A percentile compares a stretch with the other conserved stretches of the same genome.
These are phyloP conservation scores for Nephotettix cincticeps DNA, from an alignment of 1,140 invertebrate genomes.

Conservation along the genomic window DNA sequence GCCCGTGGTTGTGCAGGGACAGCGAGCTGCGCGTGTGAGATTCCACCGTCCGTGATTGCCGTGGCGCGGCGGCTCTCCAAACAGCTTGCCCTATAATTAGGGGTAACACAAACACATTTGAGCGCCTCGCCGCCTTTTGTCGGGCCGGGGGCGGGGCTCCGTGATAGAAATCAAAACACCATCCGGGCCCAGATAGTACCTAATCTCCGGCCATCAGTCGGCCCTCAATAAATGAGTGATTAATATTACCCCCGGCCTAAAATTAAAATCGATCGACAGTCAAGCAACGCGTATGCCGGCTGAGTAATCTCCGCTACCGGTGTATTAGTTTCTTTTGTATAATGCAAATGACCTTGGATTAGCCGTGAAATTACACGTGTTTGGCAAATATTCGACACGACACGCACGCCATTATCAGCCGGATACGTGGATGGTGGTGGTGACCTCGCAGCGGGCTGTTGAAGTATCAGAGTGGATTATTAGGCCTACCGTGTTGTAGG, in stretches of 20 bases:
- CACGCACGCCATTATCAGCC: not conserved
- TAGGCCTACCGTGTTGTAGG: too few species aligned
- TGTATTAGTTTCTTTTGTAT: slow-evolving; percentile 4
- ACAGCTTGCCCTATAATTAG: slow-evolving; percentile 24
- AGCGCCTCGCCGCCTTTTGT: slow-evolving; percentile 15
- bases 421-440: too few species aligned
- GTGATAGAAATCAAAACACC: slow-evolving; percentile 28
- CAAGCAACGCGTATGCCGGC: not conserved
- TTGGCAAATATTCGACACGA: not conserved
- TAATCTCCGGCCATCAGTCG: slow-evolving; percentile 20
- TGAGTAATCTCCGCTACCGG: not conserved
- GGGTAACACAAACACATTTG: slow-evolving; percentile 27
- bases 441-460: too few species aligned
- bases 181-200: slow-evolving; percentile 1
- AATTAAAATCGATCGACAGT: slow-evolving; percentile 23
- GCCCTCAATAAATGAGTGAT: slow-evolving; percentile 22
- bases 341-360: not conserved
- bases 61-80: not conserved
- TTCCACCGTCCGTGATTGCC: too few species aligned
- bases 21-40: too few species aligned
- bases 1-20: too few species aligned
- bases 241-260: slow-evolving; percentile 16
- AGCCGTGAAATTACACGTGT: slow-evolving; percentile 2
- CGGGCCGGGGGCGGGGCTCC: slow-evolving; percentile 4
- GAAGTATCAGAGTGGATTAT: too few species aligned